phyloP scores from a whole-genome alignment of 2,797 vertebrate species.

The Hipposideros larvatus region DNA sequence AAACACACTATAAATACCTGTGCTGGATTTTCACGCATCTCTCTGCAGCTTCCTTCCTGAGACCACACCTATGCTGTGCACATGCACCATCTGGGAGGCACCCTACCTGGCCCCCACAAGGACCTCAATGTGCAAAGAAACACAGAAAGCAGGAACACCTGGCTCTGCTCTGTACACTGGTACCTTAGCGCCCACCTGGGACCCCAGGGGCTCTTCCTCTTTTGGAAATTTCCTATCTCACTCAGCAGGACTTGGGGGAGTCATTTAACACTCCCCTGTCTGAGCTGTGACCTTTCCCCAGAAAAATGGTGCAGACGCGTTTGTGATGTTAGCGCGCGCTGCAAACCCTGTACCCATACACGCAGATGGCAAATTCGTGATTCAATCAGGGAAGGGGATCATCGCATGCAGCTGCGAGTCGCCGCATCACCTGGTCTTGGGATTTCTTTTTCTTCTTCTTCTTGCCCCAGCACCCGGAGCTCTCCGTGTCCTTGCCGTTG shows the following conservation, averaged over 20 bases:
- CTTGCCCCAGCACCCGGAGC: slow-evolving; percentile 99
- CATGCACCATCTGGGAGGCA: accelerated
- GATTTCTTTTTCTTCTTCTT: slow-evolving; percentile 99
- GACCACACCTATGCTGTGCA: accelerated
- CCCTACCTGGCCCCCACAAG: accelerated
- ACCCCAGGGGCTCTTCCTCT: not conserved
- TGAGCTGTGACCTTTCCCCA: not conserved
- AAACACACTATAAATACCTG: not conserved
- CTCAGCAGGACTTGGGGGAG: not conserved
- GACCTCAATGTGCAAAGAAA: accelerated
- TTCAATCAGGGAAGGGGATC: slow-evolving; percentile 74
- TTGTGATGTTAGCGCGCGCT: accelerated
- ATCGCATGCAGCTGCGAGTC: slow-evolving; percentile 86
- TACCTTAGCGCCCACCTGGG: no score
- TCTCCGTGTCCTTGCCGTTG: slow-evolving; percentile 96
- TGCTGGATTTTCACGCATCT: no score
- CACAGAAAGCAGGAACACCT: accelerated
- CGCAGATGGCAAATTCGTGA: accelerated
- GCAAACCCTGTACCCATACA: not conserved
- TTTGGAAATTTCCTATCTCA: not conserved
- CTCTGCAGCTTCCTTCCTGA: not conserved
- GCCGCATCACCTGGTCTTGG: slow-evolving; percentile 94
- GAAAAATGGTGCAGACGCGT: accelerated
- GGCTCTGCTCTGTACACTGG: not conserved
- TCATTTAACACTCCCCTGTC: not conserved